Base-by-base conservation (phyloP, 2,113 vertebrate species). In the Orcinus orca region DNA sequence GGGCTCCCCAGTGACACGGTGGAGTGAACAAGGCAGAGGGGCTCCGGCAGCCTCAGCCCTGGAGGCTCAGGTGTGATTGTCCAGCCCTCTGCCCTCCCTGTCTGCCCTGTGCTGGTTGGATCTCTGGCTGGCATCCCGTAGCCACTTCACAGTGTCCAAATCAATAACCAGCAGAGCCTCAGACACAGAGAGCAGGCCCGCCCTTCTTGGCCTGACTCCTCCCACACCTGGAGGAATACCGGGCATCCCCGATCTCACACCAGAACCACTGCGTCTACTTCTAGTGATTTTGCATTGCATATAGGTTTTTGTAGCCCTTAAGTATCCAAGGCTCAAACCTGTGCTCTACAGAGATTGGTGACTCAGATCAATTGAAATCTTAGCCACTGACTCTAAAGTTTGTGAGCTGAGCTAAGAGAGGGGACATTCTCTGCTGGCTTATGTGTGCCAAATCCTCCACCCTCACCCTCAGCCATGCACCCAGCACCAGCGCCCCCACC, bases 141-240 rank as follows among this genome's bases (percentile, higher is more conserved):
- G 50, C 60, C 14, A 3, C 7, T 7, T 3, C 41, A 21, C 0
- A 0, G 36, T 14, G 17, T 7, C 44, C 31, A 82, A 33, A 36
- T 41, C 15, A 47, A 8, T 23, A 63, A 6, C 26, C 6, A 23
- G 71, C 14, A 20, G 6, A 29, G n/a, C 18, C 3, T 9, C 44
- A 21, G 55, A 63, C 13, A 33, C 38, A 77, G 58, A 29, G 6
- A 68, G 23, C 18, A 44, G 20, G 29, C 0, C 3, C 10, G 29
- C 6, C 11, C 4, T 10, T 50, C 29, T 12, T 0, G 3, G 4
- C 6, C 25, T 11, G 8, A 6, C 11, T 29, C 31, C 36, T 12
- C 38, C 55, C 18, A 53, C 58, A 58, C 23, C 38, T 65, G 38
- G 38, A 85, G 53, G 8, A 20, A 21, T 25, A 47, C 1, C 13